Conservation (phyloP, 2,888 invertebrate species). For the Nymphalis c-album region DNA sequence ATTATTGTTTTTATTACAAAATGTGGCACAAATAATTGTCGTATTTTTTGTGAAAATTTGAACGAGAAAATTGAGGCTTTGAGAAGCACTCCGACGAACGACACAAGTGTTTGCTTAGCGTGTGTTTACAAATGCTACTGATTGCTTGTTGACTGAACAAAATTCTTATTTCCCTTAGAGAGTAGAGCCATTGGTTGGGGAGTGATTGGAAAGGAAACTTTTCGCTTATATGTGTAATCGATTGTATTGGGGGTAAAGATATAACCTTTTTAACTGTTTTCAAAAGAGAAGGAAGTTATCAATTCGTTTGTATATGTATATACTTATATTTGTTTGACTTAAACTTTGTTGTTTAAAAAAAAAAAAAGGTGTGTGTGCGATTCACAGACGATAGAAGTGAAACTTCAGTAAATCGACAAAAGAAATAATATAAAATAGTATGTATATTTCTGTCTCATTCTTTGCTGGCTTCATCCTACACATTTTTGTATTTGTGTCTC, state of each 20-base stretch:
- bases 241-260: not conserved
- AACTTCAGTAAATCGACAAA: no score
- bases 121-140: slow-evolving; percentile 73
- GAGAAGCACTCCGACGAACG: slow-evolving; percentile 54
- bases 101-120: slow-evolving; percentile 60
- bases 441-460: no score
- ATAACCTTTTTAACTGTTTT: no score
- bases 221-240: not conserved
- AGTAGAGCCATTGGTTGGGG: slow-evolving; percentile 1
- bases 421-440: no score
- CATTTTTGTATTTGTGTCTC: no score
- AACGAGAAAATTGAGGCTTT: slow-evolving; percentile 46
- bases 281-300: no score
- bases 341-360: no score
- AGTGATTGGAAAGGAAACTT: not conserved
- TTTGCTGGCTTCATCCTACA: no score
- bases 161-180: slow-evolving; percentile 62
- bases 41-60: slow-evolving; percentile 8
- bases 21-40: slow-evolving; percentile 1
- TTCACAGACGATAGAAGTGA: no score
- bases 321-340: no score
- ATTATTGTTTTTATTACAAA: not conserved
- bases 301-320: no score
- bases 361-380: no score
- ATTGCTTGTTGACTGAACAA: slow-evolving; percentile 74